Percentiles rank a stretch among this genome's conserved stretches.
These are phyloP conservation scores for Liopterus haemorrhoidalis DNA, from an alignment of 2,888 invertebrate genomes.

Conservation along the genomic window DNA sequence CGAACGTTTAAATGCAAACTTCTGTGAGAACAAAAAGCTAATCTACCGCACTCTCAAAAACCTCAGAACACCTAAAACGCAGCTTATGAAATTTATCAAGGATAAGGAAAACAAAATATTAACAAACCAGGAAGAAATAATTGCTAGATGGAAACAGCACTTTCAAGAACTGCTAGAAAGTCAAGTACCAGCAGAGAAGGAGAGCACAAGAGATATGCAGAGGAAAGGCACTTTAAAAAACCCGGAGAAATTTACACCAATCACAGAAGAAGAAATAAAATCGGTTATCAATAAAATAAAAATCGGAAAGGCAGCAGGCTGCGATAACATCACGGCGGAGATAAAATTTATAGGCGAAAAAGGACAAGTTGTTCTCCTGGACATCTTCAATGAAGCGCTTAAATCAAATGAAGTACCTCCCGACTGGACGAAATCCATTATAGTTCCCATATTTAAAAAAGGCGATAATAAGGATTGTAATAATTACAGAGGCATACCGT, in stretches of 20 bases:
- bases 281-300: neutral
- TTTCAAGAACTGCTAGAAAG: constrained; percentile 4
- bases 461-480: constrained; percentile 19
- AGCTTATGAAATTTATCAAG: neutral
- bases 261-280: constrained; percentile 1
- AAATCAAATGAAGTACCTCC: constrained; percentile 9
- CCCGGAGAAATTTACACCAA: no score
- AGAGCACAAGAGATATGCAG: neutral
- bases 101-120: constrained; percentile 4
- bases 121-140: constrained; percentile 6
- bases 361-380: neutral
- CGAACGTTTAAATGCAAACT: constrained; percentile 1
- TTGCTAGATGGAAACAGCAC: constrained; percentile 7
- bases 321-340: neutral
- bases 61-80: neutral
- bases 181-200: neutral
- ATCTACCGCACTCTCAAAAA: constrained; percentile 4
- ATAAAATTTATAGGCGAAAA: constrained; percentile 4
- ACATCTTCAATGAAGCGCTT: neutral
- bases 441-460: constrained; percentile 21
- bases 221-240: neutral
- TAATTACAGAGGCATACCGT: constrained; percentile 19
- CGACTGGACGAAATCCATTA: constrained; percentile 26
- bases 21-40: constrained; percentile 6
- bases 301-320: neutral